Base-by-base conservation (phyloP, 2,888 invertebrate genomes). In the Cosmia trapezina region DNA sequence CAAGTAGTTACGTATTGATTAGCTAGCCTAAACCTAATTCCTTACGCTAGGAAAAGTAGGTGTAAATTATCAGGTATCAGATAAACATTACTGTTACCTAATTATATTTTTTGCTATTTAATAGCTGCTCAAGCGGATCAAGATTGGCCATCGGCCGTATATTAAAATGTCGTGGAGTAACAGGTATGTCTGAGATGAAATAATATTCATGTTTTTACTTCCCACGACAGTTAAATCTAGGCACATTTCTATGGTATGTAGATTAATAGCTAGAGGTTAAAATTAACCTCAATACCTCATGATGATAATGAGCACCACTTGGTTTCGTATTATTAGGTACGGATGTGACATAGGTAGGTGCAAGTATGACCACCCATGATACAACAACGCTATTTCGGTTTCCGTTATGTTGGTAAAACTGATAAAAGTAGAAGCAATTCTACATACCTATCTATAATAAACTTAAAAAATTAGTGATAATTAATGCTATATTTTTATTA, bases 111-210 rank as follows among this genome's bases (percentile, higher is more conserved):
- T 87, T 89, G 75, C 66, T 82, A 88, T 90, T 91, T 84, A 81
- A 69, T 90, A 92, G 93, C 92, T 89, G 90, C 89, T 87, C 91
- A 90, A 90, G 89, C 78, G 93, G 92, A 93, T 87, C 88, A 88
- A 88, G 88, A 87, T 85, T 84, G 89, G 86, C 87, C 83, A 86
- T 80, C 87, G 86, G 83, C 80, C 85, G 68, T 87, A 82, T 83
- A 83, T 78, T 78, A 85, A 91, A 92, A 94, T 94, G 93, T 85
- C 88, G 92, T 87, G 91, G 89, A 91, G 76, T 69, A 71, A 78
- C 91, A 94, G 94, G 94, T 94, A 94, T 82, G 94, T 94, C 73
- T 41, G 67, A 67, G 74, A 73, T 67, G 69, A 66, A 64, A 68
- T 70, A 49, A 53, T 45, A 33, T 17, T 60, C 60, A 49, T 56